Evolutionary conservation across 1,140 invertebrate genomes (phyloP).

Genomic region (Cydia pomonella): DNA sequence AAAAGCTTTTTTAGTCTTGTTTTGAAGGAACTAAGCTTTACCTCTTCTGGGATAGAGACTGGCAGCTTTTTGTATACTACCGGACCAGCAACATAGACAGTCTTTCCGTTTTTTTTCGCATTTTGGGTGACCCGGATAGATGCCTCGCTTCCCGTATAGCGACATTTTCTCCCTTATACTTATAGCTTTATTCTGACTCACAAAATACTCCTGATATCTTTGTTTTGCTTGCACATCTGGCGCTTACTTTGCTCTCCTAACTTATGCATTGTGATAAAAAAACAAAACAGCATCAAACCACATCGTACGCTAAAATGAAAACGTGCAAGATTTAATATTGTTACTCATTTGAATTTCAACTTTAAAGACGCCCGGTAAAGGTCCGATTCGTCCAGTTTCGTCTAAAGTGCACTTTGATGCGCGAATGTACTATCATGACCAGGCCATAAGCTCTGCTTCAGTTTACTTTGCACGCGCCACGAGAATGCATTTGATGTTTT

Average conservation of each 20-base stretch:
- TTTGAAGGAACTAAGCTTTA: too few species aligned
- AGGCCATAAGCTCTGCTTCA: conserved; percentile 19
- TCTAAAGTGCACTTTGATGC: conserved; percentile 16
- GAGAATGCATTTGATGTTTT: conserved; percentile 23
- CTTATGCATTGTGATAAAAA: conserved; percentile 7
- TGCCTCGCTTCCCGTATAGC: too few species aligned
- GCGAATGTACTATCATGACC: conserved; percentile 5
- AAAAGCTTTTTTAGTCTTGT: too few species aligned
- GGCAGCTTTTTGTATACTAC: too few species aligned
- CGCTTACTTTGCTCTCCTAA: not conserved
- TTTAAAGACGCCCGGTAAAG: not conserved
- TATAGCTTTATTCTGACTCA: not conserved
- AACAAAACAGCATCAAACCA: not conserved
- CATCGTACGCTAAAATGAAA: not conserved
- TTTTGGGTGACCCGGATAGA: too few species aligned
- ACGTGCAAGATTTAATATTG: not conserved
- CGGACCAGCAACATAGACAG: too few species aligned
- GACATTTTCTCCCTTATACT: too few species aligned
- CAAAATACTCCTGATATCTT: not conserved
- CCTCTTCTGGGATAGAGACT: too few species aligned
- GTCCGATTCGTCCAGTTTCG: conserved; percentile 6
- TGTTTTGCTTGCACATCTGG: conserved; percentile 17
- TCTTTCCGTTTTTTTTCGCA: too few species aligned
- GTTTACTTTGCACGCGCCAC: conserved; percentile 16
- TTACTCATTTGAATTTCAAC: not conserved